Base-by-base conservation (phyloP, 2,888 invertebrate genomes). In the Empis stercorea region DNA sequence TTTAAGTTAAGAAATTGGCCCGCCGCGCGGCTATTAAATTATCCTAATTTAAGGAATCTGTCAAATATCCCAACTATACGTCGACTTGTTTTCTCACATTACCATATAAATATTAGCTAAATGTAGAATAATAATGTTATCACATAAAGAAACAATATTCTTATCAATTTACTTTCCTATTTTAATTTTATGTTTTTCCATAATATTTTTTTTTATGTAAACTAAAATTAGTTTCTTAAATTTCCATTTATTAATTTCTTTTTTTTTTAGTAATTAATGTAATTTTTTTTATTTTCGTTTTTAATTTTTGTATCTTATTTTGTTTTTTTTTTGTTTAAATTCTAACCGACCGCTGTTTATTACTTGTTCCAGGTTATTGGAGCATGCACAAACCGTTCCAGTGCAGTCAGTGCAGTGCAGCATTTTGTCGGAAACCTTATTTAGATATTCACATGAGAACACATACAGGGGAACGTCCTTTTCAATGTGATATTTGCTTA, bases 361-460 rank as follows among this genome's bases (percentile, higher is more conserved):
- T 54, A 54, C 50, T 54, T 55, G 51, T 54, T 58, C 55, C 56
- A 59, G 59, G 59, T 56, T 59, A 58, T 58, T 59, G 59, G 59
- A 59, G 56, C 57, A 57, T 58, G 56, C 59, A 59, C 50, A 73
- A 75, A 60, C 75, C 75, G 63, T 76, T 75, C 73, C 75, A 76
- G 71, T 76, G 75, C 53, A 56, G 53, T 46, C 72, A 73, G 65
- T 76, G 76, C 60, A 74, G 74, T 54, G 74, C 76, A 59, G 74
- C 76, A 60, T 76, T 76, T 71, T 75, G 75, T 53, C 79, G 85
- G 58, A 86, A 85, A 71, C 84, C 84, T 46, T 85, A 86, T 66
- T 70, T 85, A 55, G 84, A 84, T 70, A 84, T 85, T 47, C 85
- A 85, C 65, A 81, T 84, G 81, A 76, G 86, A 64, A 83, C 84